These are phyloP conservation scores for Netelia virgata DNA, from an alignment of 2,888 invertebrate genomes.

Conservation along the genomic window DNA sequence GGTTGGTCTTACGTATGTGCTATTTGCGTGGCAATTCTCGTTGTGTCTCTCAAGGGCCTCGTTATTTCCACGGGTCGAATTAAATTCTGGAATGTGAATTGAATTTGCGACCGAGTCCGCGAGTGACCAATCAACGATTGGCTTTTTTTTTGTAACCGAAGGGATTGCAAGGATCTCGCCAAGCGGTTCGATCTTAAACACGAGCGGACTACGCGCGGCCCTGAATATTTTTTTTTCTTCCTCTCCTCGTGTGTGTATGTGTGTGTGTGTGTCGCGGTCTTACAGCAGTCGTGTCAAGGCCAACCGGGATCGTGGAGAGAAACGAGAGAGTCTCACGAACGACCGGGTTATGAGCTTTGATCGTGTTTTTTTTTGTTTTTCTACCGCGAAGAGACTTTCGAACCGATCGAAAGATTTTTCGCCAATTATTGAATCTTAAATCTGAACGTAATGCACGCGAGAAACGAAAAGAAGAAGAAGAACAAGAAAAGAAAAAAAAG, in stretches of 20 bases:
- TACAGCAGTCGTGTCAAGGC: slow-evolving; percentile 81
- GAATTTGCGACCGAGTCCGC: not conserved
- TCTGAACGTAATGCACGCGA: slow-evolving; percentile 13
- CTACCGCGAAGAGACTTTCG: not conserved
- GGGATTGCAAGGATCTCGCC: slow-evolving; percentile 16
- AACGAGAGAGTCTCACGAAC: slow-evolving; percentile 65
- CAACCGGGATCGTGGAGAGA: slow-evolving; percentile 75
- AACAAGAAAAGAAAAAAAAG: not conserved
- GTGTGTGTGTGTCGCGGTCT: slow-evolving; percentile 71
- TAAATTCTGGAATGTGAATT: slow-evolving; percentile 2
- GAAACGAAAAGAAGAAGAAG: too few relatives aligned
- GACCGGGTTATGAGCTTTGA: slow-evolving; percentile 61
- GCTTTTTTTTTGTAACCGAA: not conserved
- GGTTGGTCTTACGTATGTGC: not conserved
- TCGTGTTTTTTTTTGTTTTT: not conserved
- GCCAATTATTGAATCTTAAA: not conserved
- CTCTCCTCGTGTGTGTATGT: slow-evolving; percentile 9
- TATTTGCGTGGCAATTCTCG: not conserved
- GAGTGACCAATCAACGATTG: not conserved
- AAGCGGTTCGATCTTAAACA: slow-evolving; percentile 35
- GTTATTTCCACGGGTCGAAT: not conserved
- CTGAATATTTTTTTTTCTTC: slow-evolving; percentile 38
- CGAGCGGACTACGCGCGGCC: slow-evolving; percentile 54
- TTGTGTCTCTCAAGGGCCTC: not conserved
- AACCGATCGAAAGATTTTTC: not conserved